Conservation (phyloP, 2,797 vertebrate genomes). For the Chanos chanos region DNA sequence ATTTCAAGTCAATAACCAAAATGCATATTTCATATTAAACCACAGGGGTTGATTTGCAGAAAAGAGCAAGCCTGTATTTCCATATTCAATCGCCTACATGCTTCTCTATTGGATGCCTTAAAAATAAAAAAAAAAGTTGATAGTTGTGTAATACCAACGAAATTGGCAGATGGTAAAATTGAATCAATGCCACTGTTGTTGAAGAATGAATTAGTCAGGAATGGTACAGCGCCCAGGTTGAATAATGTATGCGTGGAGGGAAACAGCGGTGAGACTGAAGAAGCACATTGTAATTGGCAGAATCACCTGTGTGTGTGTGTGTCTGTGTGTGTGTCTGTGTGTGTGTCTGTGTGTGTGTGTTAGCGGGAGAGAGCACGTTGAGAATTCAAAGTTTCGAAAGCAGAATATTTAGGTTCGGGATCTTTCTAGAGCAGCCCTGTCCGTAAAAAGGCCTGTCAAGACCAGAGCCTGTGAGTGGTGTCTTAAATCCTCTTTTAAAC, state of each 20-base stretch:
- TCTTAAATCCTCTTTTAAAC: no score
- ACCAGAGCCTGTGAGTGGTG: no score
- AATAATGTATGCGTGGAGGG: conserved; percentile 46
- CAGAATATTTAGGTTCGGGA: no score
- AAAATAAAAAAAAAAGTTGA: conserved; percentile 19
- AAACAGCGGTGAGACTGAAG: conserved; percentile 10
- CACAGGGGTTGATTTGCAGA: not conserved
- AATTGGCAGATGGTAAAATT: conserved; percentile 40
- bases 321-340: no score
- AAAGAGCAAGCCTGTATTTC: conserved; percentile 2
- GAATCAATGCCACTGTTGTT: conserved; percentile 27
- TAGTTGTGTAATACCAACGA: conserved; percentile 29
- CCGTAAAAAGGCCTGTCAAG: no score
- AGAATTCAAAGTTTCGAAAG: no score
- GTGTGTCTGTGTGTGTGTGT: no score
- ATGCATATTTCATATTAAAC: not conserved
- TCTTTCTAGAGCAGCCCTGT: no score
- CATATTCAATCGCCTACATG: conserved; percentile 8
- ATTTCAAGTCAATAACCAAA: not conserved
- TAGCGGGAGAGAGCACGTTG: no score
- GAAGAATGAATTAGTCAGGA: conserved; percentile 14
- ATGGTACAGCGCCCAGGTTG: conserved; percentile 11
- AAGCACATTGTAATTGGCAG: conserved; percentile 38
- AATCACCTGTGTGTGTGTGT: conserved; percentile 39
- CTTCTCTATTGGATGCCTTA: conserved; percentile 4